phyloP scores from a whole-genome alignment of 2,113 vertebrate species.

The Sprattus sprattus region DNA sequence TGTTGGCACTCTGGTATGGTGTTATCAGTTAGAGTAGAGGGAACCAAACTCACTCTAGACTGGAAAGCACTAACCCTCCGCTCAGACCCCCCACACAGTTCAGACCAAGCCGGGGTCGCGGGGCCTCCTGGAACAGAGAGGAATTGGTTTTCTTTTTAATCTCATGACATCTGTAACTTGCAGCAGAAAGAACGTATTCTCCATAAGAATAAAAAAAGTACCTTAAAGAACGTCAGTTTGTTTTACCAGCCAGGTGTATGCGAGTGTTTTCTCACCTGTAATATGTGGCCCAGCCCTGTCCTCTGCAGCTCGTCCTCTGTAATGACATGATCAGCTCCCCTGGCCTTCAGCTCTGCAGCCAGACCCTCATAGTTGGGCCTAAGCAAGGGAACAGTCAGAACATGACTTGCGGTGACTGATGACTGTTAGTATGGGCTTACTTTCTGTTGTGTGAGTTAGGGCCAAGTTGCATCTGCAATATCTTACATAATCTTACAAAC shows the following conservation, averaged over 20 bases:
- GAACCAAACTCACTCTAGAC: slow-evolving; percentile 40
- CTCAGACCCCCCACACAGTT: slow-evolving; percentile 43
- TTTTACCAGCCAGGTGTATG: not conserved
- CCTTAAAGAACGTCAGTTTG: too few relatives aligned
- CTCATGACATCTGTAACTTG: not conserved
- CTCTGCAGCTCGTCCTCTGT: slow-evolving; percentile 66
- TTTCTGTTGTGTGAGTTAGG: not conserved
- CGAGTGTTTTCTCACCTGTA: slow-evolving; percentile 56
- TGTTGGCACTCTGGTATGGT: not conserved
- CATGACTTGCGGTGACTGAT: not conserved
- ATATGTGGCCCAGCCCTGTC: slow-evolving; percentile 59
- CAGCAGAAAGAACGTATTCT: not conserved
- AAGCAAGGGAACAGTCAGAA: not conserved
- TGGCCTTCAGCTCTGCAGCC: slow-evolving; percentile 59
- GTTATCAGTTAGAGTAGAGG: not conserved
- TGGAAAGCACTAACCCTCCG: slow-evolving; percentile 18
- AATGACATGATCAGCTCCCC: slow-evolving; percentile 65
- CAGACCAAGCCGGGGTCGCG: slow-evolving; percentile 50
- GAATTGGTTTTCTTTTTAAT: not conserved
- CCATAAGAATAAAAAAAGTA: slow-evolving; percentile 20
- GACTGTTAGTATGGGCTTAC: not conserved
- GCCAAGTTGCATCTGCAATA: too few relatives aligned
- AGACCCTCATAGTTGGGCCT: slow-evolving; percentile 59
- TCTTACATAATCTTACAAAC: too few relatives aligned
- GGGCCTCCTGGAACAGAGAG: slow-evolving; percentile 55